These are phyloP conservation scores for Arothron firmamentum DNA, from an alignment of 2,113 vertebrate genomes.

Conservation along the genomic window DNA sequence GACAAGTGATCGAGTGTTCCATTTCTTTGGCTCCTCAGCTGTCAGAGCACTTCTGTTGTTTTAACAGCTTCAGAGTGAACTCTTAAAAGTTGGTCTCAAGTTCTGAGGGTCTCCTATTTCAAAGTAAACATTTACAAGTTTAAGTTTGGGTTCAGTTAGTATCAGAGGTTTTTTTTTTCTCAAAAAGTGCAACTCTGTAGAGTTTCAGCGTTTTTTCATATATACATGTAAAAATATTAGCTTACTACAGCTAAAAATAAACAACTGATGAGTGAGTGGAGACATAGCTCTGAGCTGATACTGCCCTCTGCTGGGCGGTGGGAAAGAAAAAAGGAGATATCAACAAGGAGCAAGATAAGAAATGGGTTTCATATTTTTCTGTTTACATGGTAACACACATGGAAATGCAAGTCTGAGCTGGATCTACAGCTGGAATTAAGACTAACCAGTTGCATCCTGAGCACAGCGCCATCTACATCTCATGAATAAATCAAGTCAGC, in stretches of 20 bases:
- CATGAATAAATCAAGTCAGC: conserved; percentile 36
- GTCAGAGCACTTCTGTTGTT: conserved; percentile 41
- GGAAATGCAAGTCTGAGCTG: no score
- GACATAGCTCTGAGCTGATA: conserved; percentile 39
- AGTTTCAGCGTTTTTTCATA: neutral
- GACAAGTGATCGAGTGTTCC: conserved; percentile 31
- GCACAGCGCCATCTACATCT: conserved; percentile 20
- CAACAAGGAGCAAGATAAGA: neutral
- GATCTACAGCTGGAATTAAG: no score
- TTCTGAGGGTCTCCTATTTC: neutral
- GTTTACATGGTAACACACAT: no score
- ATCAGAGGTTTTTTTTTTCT: neutral
- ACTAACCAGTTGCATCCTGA: neutral
- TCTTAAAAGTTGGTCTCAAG: neutral
- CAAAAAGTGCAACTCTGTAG: neutral
- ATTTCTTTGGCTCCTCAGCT: conserved; percentile 47
- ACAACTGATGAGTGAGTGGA: conserved; percentile 6
- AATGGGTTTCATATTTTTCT: neutral
- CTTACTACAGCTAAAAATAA: neutral
- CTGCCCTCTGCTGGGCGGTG: conserved; percentile 68
- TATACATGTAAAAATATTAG: neutral
- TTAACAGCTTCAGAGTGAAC: conserved; percentile 9
- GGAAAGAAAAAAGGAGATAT: conserved; percentile 10
- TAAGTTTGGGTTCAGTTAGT: neutral
- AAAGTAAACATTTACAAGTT: neutral